Evolutionary conservation across 2,113 vertebrate genomes (phyloP).

Genomic region (Orycteropus afer): DNA sequence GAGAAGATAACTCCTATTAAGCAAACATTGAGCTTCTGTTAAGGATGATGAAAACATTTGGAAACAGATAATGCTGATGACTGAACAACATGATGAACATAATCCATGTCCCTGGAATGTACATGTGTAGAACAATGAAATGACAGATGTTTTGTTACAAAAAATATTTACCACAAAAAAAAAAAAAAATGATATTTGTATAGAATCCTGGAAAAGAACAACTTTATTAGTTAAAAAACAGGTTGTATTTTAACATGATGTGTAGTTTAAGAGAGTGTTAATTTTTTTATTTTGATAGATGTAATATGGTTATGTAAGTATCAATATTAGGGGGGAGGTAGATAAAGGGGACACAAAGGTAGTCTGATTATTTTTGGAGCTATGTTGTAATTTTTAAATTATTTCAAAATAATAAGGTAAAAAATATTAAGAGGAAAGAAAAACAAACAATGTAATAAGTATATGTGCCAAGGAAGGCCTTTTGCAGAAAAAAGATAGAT

Average conservation of each 20-base stretch:
- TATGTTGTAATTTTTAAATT: background rate
- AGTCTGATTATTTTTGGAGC: background rate
- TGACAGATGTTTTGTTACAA: background rate
- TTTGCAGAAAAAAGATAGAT: background rate
- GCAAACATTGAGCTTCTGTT: background rate
- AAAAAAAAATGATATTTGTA: background rate
- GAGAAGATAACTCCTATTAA: background rate
- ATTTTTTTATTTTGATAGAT: background rate
- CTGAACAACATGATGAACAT: background rate
- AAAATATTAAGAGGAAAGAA: background rate
- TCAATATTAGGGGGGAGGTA: background rate
- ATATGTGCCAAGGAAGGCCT: background rate
- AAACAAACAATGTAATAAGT: background rate
- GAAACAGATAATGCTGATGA: background rate
- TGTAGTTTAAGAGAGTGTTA: background rate
- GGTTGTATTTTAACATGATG: background rate
- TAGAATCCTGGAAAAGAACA: too few relatives aligned
- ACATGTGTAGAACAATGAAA: background rate
- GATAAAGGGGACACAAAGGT: fast-evolving
- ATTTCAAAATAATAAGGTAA: background rate
- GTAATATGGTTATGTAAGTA: background rate
- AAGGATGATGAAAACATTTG: background rate
- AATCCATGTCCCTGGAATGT: background rate
- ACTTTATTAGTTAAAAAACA: background rate
- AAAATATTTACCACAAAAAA: background rate